phyloP scores from a whole-genome alignment of 2,888 invertebrate species.

The Axea sp. region DNA sequence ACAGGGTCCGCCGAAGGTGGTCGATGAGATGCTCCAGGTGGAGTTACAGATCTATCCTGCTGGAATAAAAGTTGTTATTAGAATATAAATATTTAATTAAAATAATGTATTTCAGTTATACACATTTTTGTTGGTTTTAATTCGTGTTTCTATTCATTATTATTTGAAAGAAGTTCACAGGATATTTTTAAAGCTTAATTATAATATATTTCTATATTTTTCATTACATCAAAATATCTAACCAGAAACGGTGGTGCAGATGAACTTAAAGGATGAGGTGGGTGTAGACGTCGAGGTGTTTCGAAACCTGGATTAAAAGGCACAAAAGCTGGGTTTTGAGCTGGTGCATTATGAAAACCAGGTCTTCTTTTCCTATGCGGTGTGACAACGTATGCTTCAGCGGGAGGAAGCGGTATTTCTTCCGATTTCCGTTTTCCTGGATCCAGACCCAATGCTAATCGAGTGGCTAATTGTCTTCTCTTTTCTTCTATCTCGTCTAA shows the following conservation, averaged over 20 bases:
- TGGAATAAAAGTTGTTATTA: too few species aligned
- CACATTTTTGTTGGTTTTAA: too few species aligned
- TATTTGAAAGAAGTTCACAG: too few species aligned
- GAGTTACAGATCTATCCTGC: slow-evolving; percentile 77
- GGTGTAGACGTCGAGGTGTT: slow-evolving; percentile 81
- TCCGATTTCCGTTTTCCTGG: slow-evolving; percentile 84
- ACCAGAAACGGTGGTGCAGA: slow-evolving; percentile 86
- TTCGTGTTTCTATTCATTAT: too few species aligned
- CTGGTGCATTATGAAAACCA: slow-evolving; percentile 92
- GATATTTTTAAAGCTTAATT: too few species aligned
- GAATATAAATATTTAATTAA: too few species aligned
- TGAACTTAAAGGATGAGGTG: slow-evolving; percentile 85
- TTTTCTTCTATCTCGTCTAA: slow-evolving; percentile 76
- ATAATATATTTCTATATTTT: too few species aligned
- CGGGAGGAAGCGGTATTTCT: slow-evolving; percentile 85
- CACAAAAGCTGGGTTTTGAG: slow-evolving; percentile 92
- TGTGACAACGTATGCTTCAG: slow-evolving; percentile 91
- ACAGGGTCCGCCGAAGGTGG: slow-evolving; percentile 77
- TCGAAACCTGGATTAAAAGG: slow-evolving; percentile 83
- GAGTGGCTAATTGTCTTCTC: slow-evolving; percentile 74
- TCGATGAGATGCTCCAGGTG: slow-evolving; percentile 75
- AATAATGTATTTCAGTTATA: too few species aligned
- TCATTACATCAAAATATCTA: slow-evolving; percentile 22
- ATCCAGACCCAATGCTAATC: slow-evolving; percentile 84
- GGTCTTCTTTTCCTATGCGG: slow-evolving; percentile 92